Percentiles rank a stretch among this genome's conserved stretches.
These are phyloP conservation scores for Drosophila lowei DNA, from an alignment of 1,140 invertebrate species.

Conservation along the genomic window DNA sequence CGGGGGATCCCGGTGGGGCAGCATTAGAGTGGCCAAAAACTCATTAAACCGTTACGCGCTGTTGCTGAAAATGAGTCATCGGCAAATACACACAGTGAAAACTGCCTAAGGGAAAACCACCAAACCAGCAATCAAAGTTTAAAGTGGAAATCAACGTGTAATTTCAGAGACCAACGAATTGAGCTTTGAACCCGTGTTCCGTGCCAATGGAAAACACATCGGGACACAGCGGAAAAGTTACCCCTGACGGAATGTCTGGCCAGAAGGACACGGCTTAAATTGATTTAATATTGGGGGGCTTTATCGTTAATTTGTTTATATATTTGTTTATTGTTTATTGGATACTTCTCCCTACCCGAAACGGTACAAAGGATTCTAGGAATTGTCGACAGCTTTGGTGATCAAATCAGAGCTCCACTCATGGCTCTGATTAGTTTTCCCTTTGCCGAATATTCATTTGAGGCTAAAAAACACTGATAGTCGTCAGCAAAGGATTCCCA, in stretches of 20 bases:
- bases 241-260: too few species aligned
- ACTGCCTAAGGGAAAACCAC: constrained; percentile 3
- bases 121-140: too few species aligned
- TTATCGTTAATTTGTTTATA: too few species aligned
- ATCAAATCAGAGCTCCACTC: constrained; percentile 32
- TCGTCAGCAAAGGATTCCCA: constrained; percentile 24
- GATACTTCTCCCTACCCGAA: too few species aligned
- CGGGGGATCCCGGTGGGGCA: background rate
- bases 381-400: constrained; percentile 2
- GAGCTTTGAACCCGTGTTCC: too few species aligned
- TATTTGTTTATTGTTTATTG: too few species aligned
- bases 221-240: too few species aligned
- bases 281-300: background rate
- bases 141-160: too few species aligned
- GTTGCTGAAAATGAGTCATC: constrained; percentile 70
- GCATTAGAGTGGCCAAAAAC: constrained; percentile 52
- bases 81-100: constrained; percentile 41
- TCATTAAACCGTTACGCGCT: constrained; percentile 70
- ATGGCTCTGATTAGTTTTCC: constrained; percentile 9
- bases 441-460: constrained; percentile 21
- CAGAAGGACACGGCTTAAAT: background rate
- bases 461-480: constrained; percentile 18
- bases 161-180: too few species aligned
- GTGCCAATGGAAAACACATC: too few species aligned
- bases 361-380: too few species aligned